Base-by-base conservation (phyloP, 37 sponge, comb jelly and placozoan genomes). In the Agelas oroides region DNA sequence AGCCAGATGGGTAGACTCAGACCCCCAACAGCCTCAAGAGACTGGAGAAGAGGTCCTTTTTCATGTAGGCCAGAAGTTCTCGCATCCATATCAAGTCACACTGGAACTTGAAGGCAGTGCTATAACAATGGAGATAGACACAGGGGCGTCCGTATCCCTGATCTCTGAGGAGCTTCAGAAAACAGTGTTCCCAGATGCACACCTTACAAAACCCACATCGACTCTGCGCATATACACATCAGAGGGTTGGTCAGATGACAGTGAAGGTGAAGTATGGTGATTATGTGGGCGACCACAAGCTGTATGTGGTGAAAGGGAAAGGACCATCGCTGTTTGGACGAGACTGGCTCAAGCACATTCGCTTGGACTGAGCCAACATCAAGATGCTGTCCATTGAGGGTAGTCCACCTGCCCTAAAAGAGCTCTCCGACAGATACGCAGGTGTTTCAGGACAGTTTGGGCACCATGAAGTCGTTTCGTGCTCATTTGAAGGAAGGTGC, bases 301-400 rank as follows among this genome's bases (percentile, higher is more conserved):
- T 58, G 62, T 59, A 56, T 32, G 77, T 76, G 33, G 77, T 76
- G 13, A 31, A 13, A 15, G 77, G 77, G 37, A 59, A 32, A n/a
- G 77, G 61, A 1, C 77, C 76, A 8, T 12, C 6, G 6, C 46
- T 46, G 1, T 38, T 79, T 5, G 84, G 84, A 39, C 31, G 84
- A 25, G 75, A 83, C 59, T 83, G 75, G 84, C 54, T 83, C 30
- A 33, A 72, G 37, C 40, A 73, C 52, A 62, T 72, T 34, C 24
- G 52, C 19, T 46, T 83, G 37, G 75, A 83, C 40, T 83, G 84
- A 75, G 38, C 3, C 31, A 60, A 59, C 37, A 83, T 83, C n/a
- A 30, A 38, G 20, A 74, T 56, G 61, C n/a, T 73, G 20, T 1
- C 41, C 16, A 5, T 64, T 21, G 68, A 38, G 3, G 14, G 21